These are phyloP conservation scores for Dendroctonus ponderosae DNA, from an alignment of 1,140 invertebrate species.

Conservation along the genomic window DNA sequence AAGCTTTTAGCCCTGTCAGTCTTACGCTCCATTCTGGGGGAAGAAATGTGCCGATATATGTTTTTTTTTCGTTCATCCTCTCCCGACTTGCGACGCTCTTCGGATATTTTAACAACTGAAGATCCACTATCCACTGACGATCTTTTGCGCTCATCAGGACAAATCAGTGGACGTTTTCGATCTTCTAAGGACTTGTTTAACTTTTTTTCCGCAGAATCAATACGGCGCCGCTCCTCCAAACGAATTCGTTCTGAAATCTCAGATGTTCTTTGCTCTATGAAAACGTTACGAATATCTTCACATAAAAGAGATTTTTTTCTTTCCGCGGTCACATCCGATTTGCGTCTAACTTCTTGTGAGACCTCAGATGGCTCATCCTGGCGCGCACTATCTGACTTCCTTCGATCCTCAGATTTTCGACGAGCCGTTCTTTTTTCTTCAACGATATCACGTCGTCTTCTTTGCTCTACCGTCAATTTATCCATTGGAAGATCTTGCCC, in stretches of 20 bases:
- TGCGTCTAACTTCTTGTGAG: constrained; percentile 18
- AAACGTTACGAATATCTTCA: constrained; percentile 13
- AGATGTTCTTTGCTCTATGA: constrained; percentile 13
- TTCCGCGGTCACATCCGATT: constrained; percentile 21
- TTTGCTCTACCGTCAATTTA: constrained; percentile 27
- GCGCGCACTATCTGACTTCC: constrained; percentile 8
- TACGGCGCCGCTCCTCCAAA: constrained; percentile 13
- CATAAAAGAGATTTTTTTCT: constrained; percentile 24
- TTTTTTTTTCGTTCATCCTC: constrained; percentile 26
- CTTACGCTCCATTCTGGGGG: constrained; percentile 18
- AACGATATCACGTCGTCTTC: constrained; percentile 23
- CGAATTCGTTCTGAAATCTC: constrained; percentile 18
- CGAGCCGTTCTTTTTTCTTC: constrained; percentile 18
- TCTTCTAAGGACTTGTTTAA: constrained; percentile 3
- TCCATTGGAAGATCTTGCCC: constrained; percentile 22
- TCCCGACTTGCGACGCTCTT: constrained; percentile 26
- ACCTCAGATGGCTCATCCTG: background rate
- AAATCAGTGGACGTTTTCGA: constrained; percentile 5
- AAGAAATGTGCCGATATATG: constrained; percentile 25
- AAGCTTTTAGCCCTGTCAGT: constrained; percentile 19
- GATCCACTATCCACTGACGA: constrained; percentile 22
- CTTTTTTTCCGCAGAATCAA: constrained; percentile 7
- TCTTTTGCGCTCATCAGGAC: constrained; percentile 12
- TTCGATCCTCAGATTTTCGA: constrained; percentile 17
- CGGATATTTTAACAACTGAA: constrained; percentile 23